These are phyloP conservation scores for Hypselothyrea guttata DNA, from an alignment of 2,888 invertebrate genomes.

Conservation along the genomic window DNA sequence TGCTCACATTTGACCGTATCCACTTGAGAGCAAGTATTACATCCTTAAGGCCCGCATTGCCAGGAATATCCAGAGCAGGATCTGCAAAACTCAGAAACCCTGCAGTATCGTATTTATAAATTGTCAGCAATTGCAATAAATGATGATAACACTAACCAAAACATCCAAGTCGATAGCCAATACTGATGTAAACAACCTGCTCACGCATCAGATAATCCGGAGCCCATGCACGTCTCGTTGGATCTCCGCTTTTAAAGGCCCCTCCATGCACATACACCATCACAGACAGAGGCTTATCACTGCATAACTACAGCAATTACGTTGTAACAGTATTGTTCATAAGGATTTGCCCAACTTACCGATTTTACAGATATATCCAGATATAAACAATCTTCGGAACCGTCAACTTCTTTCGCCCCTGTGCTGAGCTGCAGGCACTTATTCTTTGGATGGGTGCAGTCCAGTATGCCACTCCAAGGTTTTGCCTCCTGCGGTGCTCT, in stretches of 20 bases:
- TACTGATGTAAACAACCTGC: slow-evolving; percentile 81
- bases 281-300: slow-evolving; percentile 52
- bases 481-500: slow-evolving; percentile 75
- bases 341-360: slow-evolving; percentile 12
- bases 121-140: background rate
- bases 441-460: slow-evolving; percentile 51
- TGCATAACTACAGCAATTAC: slow-evolving; percentile 36
- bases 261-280: slow-evolving; percentile 74
- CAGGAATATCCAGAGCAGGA: slow-evolving; percentile 81
- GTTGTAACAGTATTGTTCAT: background rate
- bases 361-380: slow-evolving; percentile 69
- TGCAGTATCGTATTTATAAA: slow-evolving; percentile 33
- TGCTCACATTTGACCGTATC: slow-evolving; percentile 81
- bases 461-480: slow-evolving; percentile 79
- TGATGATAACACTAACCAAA: slow-evolving; percentile 61
- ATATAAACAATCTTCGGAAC: slow-evolving; percentile 76
- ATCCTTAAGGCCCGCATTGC: slow-evolving; percentile 83
- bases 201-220: slow-evolving; percentile 82
- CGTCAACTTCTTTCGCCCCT: slow-evolving; percentile 56
- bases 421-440: slow-evolving; percentile 60
- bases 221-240: slow-evolving; percentile 69
- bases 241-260: slow-evolving; percentile 48
- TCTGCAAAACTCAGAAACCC: slow-evolving; percentile 83
- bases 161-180: slow-evolving; percentile 82
- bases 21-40: slow-evolving; percentile 82